Percentiles rank a stretch among this genome's conserved stretches.
Conservation (phyloP, 2,888 invertebrate genomes). For the Xylophagus ater region DNA sequence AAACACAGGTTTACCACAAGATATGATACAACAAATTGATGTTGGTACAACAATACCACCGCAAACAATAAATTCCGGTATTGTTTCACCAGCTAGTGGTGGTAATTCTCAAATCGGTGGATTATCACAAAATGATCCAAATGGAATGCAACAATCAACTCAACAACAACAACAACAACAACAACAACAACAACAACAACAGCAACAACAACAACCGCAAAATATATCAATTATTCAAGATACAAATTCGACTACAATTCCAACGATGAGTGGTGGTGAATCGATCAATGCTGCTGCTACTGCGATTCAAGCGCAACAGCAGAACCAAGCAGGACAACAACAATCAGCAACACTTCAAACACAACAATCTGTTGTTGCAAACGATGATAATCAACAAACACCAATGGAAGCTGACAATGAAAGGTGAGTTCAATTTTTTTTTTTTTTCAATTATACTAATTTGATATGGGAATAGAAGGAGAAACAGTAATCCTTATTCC, state of each 20-base stretch:
- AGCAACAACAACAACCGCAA: slow-evolving; percentile 19
- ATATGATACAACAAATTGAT: too few relatives aligned
- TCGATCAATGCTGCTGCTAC: slow-evolving; percentile 12
- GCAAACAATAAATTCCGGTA: slow-evolving; percentile 3
- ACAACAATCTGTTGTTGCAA: slow-evolving; percentile 16
- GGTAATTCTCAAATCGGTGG: neutral
- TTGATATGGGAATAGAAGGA: too few relatives aligned
- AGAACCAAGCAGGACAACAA: slow-evolving; percentile 44
- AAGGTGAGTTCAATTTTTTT: slow-evolving; percentile 30
- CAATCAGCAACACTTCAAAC: slow-evolving; percentile 39
- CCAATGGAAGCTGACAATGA: slow-evolving; percentile 39
- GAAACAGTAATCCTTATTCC: too few relatives aligned
- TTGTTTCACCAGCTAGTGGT: slow-evolving; percentile 13
- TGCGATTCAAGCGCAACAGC: slow-evolving; percentile 24
- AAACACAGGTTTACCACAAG: too few relatives aligned
- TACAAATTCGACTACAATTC: too few relatives aligned
- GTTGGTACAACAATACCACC: slow-evolving; percentile 13
- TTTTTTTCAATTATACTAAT: too few relatives aligned
- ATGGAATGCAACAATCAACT: slow-evolving; percentile 4
- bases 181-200: slow-evolving; percentile 16
- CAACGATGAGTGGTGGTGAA: neutral
- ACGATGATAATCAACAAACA: slow-evolving; percentile 39
- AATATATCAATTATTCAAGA: slow-evolving; percentile 36
- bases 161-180: slow-evolving; percentile 17
- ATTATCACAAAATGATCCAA: too few relatives aligned